Base-by-base conservation (phyloP, 2,888 invertebrate genomes). In the Harmothoe impar region DNA sequence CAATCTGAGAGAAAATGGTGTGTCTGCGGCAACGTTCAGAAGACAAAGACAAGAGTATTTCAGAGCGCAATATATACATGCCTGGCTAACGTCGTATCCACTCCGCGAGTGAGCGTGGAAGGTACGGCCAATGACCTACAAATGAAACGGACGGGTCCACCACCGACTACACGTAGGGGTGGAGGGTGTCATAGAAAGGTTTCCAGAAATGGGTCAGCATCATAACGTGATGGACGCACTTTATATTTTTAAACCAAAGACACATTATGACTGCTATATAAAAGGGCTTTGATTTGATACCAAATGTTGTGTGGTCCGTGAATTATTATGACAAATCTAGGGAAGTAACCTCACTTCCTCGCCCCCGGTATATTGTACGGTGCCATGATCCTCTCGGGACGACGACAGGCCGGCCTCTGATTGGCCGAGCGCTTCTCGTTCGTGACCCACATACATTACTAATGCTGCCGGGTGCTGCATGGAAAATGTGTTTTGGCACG, bases 61-160 rank as follows among this genome's bases (percentile, higher is more conserved):
- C 23, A 35, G 89, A 89, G 72, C 72, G 52, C 51, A 77, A 77
- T 78, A 52, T 89, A 89, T 78, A 89, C 89, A 51, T 78, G 72
- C 78, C 89, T 78, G 78, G 23, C 43, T 72, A 15, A n/a, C 62
- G 25, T 72, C 77, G 56, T 51, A 77, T 89, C 89, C 89, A 89
- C 77, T 89, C 89, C 20, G 89, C 78, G 89, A 89, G 89, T 89
- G 89, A 89, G 54, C 51, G 25, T 43, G 72, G 68, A 72, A 52
- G 72, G 43, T 54, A 35, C 72, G 31, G 77, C 52, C 25, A 68
- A 31, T 89, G 77, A 89, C 77, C 77, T 89, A 78, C 77, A 77
- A 51, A 89, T 15, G 31, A 31, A 51, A 25, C 35, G 78, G 68
- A 51, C 89, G 43, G 23, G 89, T 89, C 89, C 68, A 89, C 31